Evolutionary conservation across 2,888 invertebrate species (phyloP).

Genomic region (Amiota minor): DNA sequence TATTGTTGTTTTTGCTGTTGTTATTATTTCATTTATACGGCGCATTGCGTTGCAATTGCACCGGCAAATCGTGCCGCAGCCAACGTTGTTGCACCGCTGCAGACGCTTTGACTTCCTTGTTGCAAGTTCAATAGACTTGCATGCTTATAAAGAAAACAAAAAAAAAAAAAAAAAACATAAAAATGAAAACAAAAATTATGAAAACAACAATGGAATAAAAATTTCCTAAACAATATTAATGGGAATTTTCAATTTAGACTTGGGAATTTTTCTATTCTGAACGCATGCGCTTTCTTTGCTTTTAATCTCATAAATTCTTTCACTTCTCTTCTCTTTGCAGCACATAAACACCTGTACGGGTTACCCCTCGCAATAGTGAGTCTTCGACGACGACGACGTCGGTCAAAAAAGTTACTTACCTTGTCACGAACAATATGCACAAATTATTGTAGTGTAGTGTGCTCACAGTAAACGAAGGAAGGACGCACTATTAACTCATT

Average conservation of each 20-base stretch:
- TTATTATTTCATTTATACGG: conserved; percentile 35
- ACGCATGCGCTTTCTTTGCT: conserved; percentile 48
- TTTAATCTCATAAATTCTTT: conserved; percentile 16
- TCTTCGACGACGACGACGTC: not conserved
- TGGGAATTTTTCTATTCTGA: conserved; percentile 44
- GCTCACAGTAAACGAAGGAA: too few species aligned
- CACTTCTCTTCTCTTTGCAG: conserved; percentile 34
- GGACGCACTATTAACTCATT: too few species aligned
- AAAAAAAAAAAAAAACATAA: conserved; percentile 42
- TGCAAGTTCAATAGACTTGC: conserved; percentile 62
- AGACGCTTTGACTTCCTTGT: conserved; percentile 34
- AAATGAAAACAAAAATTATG: conserved; percentile 43
- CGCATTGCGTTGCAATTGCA: conserved; percentile 48
- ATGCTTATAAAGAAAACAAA: not conserved
- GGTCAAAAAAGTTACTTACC: not conserved
- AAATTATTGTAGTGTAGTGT: not conserved
- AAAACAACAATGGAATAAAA: conserved; percentile 54
- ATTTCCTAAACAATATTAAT: not conserved
- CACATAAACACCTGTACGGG: not conserved
- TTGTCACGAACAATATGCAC: not conserved
- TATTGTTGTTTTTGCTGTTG: conserved; percentile 43
- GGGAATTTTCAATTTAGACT: conserved; percentile 28
- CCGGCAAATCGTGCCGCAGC: conserved; percentile 35
- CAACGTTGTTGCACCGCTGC: conserved; percentile 25
- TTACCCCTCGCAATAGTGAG: not conserved